Base-by-base conservation (phyloP, 2,113 vertebrate genomes). In the Prunella himalayana region DNA sequence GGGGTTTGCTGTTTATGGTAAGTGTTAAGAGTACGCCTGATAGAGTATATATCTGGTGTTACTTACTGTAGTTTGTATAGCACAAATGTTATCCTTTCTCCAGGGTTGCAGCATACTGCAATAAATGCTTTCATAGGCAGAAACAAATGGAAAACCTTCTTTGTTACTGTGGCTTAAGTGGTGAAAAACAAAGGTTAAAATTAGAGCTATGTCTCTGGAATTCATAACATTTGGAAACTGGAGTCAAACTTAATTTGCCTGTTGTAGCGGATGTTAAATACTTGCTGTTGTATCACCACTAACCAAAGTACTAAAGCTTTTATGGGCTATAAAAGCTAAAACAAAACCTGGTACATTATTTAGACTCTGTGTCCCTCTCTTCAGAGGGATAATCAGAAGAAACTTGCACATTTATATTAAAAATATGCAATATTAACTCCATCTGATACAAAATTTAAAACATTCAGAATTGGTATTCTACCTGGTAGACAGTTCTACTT, bases 1-100 rank as follows among this genome's bases (percentile, higher is more conserved):
- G 92, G 85, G 82, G 31, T 92, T 97, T 94, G 95, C 96, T 95
- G 91, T 97, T 97, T 88, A 97, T 98, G 96, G 97, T 98, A 94
- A 95, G 82, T 98, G 97, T 94, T 95, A 77, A 96, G 96, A 95
- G 97, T 96, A 94, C 97, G 35, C 82, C 91, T 18, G 76, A 70
- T 95, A 64, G 15, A 80, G 42, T 81, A n/a, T 85, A 60, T 88
- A 88, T 88, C 92, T 41, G 95, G 95, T 94, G 93, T 97, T 94
- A 76, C 92, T 93, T 59, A 66, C 31, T 75, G 76, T 96, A 96
- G 92, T 94, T 87, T 73, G 79, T 77, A 86, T 93, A 94, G 94
- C 90, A 96, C 97, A 96, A 93, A 89, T 59, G 72, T 92, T 94
- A 95, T 95, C 88, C 95, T 94, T 92, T 88, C 75, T 88, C 66